phyloP scores from a whole-genome alignment of 2,113 vertebrate species.

The Cacatua alba region DNA sequence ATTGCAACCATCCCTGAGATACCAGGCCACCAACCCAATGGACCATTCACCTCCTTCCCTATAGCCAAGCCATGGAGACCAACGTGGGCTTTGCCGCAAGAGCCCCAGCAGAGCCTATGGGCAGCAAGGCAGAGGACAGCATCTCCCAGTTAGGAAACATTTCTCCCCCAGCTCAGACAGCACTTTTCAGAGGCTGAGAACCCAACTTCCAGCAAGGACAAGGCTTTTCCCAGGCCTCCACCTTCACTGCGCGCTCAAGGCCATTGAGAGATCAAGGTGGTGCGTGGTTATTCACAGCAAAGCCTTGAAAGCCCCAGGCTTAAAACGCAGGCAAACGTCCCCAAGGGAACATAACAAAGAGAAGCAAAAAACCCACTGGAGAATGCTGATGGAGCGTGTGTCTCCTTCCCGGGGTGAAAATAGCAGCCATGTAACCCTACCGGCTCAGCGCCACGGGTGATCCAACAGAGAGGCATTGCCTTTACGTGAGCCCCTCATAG shows the following conservation, averaged over 20 bases:
- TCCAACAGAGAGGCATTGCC: neutral
- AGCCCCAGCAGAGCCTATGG: neutral
- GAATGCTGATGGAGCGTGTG: neutral
- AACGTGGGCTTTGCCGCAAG: neutral
- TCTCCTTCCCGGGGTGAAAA: neutral
- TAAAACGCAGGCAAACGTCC: neutral
- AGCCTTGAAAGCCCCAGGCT: neutral
- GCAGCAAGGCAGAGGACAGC: neutral
- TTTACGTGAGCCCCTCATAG: neutral
- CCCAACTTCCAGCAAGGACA: neutral
- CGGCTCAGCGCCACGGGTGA: neutral
- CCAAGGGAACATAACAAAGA: conserved; percentile 32
- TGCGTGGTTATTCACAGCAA: neutral
- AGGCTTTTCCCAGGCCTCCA: neutral
- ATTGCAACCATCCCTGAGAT: neutral
- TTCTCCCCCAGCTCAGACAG: neutral
- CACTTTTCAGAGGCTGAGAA: neutral
- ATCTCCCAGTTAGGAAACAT: neutral
- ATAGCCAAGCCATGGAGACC: neutral
- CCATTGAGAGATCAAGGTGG: neutral
- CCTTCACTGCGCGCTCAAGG: neutral
- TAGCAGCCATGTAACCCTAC: neutral
- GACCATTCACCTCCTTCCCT: neutral
- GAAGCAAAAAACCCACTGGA: neutral
- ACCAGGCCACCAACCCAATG: neutral